Base-by-base conservation (phyloP, 2,797 vertebrate species). In the Coreius guichenoti region DNA sequence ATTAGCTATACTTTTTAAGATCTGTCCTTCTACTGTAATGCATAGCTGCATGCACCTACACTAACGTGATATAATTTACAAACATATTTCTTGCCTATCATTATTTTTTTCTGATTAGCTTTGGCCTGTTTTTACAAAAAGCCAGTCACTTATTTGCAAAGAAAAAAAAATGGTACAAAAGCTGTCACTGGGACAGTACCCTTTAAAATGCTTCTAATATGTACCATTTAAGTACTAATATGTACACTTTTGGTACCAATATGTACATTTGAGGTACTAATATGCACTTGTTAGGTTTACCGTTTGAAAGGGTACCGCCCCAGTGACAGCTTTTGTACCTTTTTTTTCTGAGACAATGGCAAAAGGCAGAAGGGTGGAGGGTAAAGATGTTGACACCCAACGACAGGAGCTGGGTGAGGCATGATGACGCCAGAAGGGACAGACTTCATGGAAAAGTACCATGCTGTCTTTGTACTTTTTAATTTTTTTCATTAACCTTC, bases 391-490 rank as follows among this genome's bases (percentile, higher is more conserved):
- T 81, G 33, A 54, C 33, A 56, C 23, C 9, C 17, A 39, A 14
- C 0, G 3, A 56, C 31, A 43, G n/a, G 7, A 72, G 58, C 33
- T n/a, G 16, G 31, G 80, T 81, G 16, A 73, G 68, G 4, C 33
- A 61, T 14, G 9, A 43, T 51, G 4, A 23, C 1, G 8, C 23
- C 36, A 39, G 2, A 49, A 23, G 43, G 19, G 9, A 54, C 14
- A 72, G 11, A 73, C 33, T 45, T 23, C 1, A 73, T 73, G 80
- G 69, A 73, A 82, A 82, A 73, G 19, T 61, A 73, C 68, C 31
- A 17, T 36, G 8, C 11, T 51, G 5, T 26, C 43, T 67, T 81
- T 56, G n/a, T 58, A 14, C 3, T 29, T 54, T 83, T 61, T 63
- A 1, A 16, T 49, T 13, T 72, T 12, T 61, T 1, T 43, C 54